Evolutionary conservation across 2,888 invertebrate genomes (phyloP).

Genomic region (Tenthredo scrophulariae): DNA sequence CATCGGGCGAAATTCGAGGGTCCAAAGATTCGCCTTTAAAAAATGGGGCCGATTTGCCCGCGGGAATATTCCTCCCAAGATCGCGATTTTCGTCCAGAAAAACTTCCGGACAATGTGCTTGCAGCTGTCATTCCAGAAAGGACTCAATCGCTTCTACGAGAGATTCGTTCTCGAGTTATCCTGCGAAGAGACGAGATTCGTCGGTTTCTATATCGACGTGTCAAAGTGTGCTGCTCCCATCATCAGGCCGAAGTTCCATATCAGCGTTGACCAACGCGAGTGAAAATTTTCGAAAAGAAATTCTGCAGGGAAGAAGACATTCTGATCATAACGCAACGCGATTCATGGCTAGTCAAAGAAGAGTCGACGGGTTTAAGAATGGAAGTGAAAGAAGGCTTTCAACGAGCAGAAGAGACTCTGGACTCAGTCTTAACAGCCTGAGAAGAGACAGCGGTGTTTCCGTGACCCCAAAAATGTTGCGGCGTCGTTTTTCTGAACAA

Average conservation of each 20-base stretch:
- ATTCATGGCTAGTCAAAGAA: not conserved
- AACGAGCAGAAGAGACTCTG: slow-evolving; percentile 59
- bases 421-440: slow-evolving; percentile 57
- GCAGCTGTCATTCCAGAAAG: slow-evolving; percentile 50
- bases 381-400: not conserved
- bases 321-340: slow-evolving; percentile 42
- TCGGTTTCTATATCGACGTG: slow-evolving; percentile 70
- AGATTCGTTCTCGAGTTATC: slow-evolving; percentile 61
- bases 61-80: not conserved
- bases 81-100: not conserved
- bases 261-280: slow-evolving; percentile 57
- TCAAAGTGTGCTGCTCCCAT: slow-evolving; percentile 66
- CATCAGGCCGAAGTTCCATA: slow-evolving; percentile 63
- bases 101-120: not conserved
- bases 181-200: slow-evolving; percentile 66
- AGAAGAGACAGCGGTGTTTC: slow-evolving; percentile 61
- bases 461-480: slow-evolving; percentile 72
- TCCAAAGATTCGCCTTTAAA: not conserved
- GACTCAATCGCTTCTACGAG: slow-evolving; percentile 60
- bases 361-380: slow-evolving; percentile 53
- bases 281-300: slow-evolving; percentile 53
- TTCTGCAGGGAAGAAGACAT: slow-evolving; percentile 35
- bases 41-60: not conserved
- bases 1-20: not conserved
- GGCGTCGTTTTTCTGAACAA: slow-evolving; percentile 71